These are phyloP conservation scores for Beris morrisii DNA, from an alignment of 2,888 invertebrate genomes.

Conservation along the genomic window DNA sequence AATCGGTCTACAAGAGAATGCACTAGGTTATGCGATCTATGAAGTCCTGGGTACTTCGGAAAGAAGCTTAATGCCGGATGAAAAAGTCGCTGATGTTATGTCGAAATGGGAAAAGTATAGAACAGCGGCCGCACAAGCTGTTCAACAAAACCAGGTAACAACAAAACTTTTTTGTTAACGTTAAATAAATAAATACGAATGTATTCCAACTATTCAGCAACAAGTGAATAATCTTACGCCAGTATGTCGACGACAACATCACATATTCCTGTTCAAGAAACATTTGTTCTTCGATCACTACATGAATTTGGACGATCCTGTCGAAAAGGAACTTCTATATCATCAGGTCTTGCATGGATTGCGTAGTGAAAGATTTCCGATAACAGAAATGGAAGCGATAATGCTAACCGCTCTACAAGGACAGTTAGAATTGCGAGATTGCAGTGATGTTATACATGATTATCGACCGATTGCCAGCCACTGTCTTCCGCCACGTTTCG, in stretches of 20 bases:
- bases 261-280: conserved; percentile 77
- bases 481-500: conserved; percentile 81
- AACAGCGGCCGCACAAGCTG: conserved; percentile 67
- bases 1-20: conserved; percentile 67
- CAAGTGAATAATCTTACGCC: conserved; percentile 57
- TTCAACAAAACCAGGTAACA: conserved; percentile 47
- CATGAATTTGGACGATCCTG: conserved; percentile 77
- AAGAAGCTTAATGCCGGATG: conserved; percentile 78
- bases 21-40: conserved; percentile 82
- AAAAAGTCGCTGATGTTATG: conserved; percentile 92
- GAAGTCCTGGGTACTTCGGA: conserved; percentile 88
- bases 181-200: conserved; percentile 16
- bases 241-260: conserved; percentile 62
- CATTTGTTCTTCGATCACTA: conserved; percentile 80
- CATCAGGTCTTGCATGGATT: conserved; percentile 91
- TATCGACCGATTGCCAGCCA: conserved; percentile 73
- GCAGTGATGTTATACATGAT: conserved; percentile 67
- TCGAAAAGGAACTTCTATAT: conserved; percentile 91
- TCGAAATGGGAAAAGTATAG: conserved; percentile 93
- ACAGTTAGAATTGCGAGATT: conserved; percentile 89
- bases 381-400: conserved; percentile 92
- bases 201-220: conserved; percentile 43
- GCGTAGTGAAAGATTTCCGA: conserved; percentile 87
- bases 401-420: conserved; percentile 93
- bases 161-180: neutral